Conservation (phyloP, 2,797 vertebrate genomes). For the Saxicola maurus region DNA sequence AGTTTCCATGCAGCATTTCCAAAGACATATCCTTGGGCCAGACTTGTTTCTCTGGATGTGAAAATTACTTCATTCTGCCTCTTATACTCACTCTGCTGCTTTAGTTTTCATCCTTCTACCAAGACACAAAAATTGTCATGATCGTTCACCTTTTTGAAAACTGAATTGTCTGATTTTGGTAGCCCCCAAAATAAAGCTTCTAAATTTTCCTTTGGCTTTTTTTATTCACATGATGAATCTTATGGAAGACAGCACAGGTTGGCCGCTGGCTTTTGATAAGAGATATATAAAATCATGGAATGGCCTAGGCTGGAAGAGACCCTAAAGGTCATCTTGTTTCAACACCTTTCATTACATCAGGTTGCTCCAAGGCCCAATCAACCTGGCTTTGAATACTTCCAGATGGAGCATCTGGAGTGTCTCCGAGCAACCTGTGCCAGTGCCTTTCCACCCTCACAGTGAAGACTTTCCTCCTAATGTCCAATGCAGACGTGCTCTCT, state of each 20-base stretch:
- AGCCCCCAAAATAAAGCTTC: background rate
- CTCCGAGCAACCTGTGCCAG: background rate
- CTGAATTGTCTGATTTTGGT: background rate
- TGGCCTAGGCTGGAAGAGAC: background rate
- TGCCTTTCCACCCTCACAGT: background rate
- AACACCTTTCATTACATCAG: background rate
- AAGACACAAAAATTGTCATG: background rate
- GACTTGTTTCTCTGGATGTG: background rate
- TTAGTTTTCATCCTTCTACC: background rate
- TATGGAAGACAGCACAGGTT: background rate
- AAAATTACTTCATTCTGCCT: background rate
- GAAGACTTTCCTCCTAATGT: background rate
- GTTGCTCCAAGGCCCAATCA: background rate
- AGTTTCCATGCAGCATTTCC: background rate
- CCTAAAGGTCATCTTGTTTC: background rate
- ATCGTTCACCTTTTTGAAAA: background rate
- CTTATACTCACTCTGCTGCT: background rate
- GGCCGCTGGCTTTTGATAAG: background rate
- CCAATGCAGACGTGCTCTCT: background rate
- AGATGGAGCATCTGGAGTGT: background rate
- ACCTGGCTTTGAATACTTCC: background rate
- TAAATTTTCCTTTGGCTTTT: background rate
- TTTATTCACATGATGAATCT: background rate
- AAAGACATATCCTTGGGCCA: background rate
- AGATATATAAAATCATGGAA: background rate